phyloP scores from a whole-genome alignment of 2,797 vertebrate species.

The Tolypeutes matacus region DNA sequence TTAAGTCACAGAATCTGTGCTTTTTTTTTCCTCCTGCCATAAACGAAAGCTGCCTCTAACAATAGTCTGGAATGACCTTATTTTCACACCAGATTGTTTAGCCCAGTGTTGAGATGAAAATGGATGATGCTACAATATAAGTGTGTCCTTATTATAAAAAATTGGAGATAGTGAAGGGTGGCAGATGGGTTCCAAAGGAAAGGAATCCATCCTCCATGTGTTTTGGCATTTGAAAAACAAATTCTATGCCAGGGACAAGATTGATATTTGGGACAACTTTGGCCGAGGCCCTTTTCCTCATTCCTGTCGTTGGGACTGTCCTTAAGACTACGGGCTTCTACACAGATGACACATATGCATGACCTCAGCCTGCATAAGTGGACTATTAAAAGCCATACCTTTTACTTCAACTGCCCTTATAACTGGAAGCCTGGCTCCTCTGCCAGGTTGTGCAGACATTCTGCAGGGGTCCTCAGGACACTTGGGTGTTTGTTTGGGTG shows the following conservation, averaged over 20 bases:
- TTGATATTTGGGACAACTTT: conserved; percentile 59
- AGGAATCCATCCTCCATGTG: conserved; percentile 52
- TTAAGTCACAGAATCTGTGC: neutral
- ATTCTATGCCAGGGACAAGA: conserved; percentile 43
- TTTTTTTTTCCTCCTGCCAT: neutral
- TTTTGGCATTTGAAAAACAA: conserved; percentile 57
- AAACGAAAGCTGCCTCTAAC: conserved; percentile 51
- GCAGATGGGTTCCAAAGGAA: conserved; percentile 72
- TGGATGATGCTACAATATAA: conserved; percentile 70
- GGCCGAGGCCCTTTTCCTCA: conserved; percentile 10
- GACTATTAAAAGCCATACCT: too few relatives aligned
- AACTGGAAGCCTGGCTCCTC: neutral
- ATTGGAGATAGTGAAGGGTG: conserved; percentile 58
- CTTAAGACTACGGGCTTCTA: neutral
- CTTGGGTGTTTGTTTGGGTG: conserved; percentile 33
- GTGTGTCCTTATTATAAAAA: conserved; percentile 70
- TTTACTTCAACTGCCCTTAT: too few relatives aligned
- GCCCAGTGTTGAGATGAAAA: conserved; percentile 70
- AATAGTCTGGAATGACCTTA: conserved; percentile 59
- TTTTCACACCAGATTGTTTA: conserved; percentile 73
- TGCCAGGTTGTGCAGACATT: neutral
- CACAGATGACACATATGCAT: neutral
- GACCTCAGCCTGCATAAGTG: conserved; percentile 37
- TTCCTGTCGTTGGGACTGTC: neutral
- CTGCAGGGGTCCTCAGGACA: neutral